Evolutionary conservation across 2,113 vertebrate species (phyloP).

Genomic region (Notothenia rossii): DNA sequence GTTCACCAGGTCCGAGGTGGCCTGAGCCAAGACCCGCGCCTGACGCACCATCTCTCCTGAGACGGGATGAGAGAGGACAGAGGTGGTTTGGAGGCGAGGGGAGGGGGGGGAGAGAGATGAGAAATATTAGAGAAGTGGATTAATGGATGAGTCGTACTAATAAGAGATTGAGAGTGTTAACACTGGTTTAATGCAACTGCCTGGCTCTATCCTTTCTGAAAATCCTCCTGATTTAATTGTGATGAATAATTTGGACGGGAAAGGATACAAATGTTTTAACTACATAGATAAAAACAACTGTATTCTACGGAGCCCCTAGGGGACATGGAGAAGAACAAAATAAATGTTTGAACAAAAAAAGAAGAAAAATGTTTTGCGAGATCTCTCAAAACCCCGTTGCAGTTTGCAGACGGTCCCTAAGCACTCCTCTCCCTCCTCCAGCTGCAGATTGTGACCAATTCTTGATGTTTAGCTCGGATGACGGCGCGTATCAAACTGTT

Average conservation of each 20-base stretch:
- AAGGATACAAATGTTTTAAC: neutral
- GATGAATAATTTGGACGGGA: neutral
- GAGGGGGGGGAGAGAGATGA: neutral
- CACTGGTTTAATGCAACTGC: neutral
- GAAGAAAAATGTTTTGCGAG: no score
- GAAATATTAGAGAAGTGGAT: neutral
- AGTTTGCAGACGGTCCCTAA: no score
- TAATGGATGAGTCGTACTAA: constrained; percentile 3
- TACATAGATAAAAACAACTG: no score
- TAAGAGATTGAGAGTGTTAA: neutral
- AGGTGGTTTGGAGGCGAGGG: neutral
- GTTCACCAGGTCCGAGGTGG: constrained; percentile 96
- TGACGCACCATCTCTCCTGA: constrained; percentile 98
- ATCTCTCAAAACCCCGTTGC: no score
- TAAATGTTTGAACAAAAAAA: no score
- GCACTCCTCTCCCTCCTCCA: no score
- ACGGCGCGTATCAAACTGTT: no score
- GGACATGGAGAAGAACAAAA: no score
- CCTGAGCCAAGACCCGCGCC: constrained; percentile 95
- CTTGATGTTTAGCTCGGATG: no score
- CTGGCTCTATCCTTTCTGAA: no score
- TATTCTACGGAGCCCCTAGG: neutral
- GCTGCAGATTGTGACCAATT: no score
- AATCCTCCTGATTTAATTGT: neutral
- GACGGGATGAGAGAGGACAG: neutral